These are phyloP conservation scores for Aegithalos caudatus DNA, from an alignment of 2,113 vertebrate species.

Conservation along the genomic window DNA sequence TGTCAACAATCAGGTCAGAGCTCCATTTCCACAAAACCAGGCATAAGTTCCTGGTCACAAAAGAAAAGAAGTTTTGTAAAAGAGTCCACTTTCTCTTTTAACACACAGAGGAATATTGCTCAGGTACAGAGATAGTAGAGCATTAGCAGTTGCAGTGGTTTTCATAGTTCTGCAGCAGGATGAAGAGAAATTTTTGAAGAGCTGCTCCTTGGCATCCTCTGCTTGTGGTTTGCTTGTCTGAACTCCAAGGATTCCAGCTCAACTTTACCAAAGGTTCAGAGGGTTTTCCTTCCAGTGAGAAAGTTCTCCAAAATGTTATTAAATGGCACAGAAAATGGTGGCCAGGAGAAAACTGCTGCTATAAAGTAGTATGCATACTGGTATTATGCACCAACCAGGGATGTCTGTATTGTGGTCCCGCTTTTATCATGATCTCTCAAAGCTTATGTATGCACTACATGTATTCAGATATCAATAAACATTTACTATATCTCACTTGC, in stretches of 20 bases:
- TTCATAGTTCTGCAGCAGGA: background rate
- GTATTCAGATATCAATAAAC: background rate
- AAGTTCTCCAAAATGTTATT: background rate
- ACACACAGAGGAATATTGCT: background rate
- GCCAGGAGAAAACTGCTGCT: background rate
- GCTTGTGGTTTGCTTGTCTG: background rate
- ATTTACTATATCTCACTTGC: background rate
- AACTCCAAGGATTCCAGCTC: background rate
- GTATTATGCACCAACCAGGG: background rate
- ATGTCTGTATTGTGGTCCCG: background rate
- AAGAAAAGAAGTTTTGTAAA: background rate
- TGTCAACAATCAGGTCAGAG: accelerated
- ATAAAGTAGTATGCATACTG: background rate
- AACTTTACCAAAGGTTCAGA: background rate
- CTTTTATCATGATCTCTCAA: background rate
- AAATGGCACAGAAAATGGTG: background rate
- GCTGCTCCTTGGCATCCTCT: background rate
- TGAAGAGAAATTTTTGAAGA: background rate
- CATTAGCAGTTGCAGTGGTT: background rate
- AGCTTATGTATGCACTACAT: background rate
- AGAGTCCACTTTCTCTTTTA: background rate
- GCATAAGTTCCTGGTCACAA: background rate
- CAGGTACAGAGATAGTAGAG: background rate
- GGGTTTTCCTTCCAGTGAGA: background rate
- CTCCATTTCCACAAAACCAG: background rate